Evolutionary conservation across 1,140 invertebrate genomes (phyloP).

Genomic region (Calliphora vicina): DNA sequence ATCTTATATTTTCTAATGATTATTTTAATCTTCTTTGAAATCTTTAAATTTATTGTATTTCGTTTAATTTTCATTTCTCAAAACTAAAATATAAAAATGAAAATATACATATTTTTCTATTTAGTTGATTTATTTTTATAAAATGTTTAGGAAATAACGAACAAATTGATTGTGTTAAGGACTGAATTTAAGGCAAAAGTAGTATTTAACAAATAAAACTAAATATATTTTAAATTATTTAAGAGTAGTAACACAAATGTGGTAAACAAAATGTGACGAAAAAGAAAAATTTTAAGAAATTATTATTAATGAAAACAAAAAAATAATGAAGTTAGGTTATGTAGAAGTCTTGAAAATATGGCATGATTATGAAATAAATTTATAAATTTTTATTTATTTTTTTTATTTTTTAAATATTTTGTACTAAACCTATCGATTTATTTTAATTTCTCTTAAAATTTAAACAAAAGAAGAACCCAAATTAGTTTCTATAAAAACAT

Average conservation of each 20-base stretch:
- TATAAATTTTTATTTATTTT: too few species aligned
- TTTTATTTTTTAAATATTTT: neutral
- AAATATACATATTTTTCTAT: too few species aligned
- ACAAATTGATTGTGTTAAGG: conserved; percentile 15
- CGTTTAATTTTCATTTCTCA: too few species aligned
- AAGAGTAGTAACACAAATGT: neutral
- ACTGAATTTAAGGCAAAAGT: conserved; percentile 31
- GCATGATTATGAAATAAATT: neutral
- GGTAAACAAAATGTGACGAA: neutral
- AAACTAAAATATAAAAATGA: too few species aligned
- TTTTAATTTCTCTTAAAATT: neutral
- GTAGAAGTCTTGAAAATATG: neutral
- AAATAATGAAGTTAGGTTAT: neutral
- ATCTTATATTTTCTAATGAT: too few species aligned
- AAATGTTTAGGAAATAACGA: conserved; percentile 21
- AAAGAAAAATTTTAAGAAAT: neutral
- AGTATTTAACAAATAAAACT: conserved; percentile 14
- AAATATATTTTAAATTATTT: neutral
- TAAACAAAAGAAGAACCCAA: neutral
- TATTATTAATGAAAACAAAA: too few species aligned
- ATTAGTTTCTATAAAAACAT: neutral
- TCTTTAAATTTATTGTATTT: too few species aligned
- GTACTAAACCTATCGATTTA: neutral
- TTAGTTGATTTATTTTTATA: neutral
- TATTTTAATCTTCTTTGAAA: too few species aligned